phyloP scores from a whole-genome alignment of 1,140 invertebrate genomes.

The Platyura marginata region DNA sequence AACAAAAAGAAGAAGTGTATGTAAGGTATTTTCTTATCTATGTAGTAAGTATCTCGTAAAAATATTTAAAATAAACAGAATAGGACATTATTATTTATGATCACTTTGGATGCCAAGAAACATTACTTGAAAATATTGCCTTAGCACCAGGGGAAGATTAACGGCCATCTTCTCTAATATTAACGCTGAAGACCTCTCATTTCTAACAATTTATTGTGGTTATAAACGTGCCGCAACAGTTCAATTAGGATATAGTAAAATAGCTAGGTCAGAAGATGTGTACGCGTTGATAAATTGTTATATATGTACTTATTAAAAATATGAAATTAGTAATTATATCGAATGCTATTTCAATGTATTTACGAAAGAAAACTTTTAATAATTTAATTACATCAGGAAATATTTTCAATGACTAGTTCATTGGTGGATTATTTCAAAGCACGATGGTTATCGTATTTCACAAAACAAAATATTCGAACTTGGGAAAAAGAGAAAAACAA shows the following conservation, averaged over 20 bases:
- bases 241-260: background rate
- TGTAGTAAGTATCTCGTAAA: too few relatives aligned
- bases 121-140: background rate
- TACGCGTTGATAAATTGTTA: background rate
- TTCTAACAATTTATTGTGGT: background rate
- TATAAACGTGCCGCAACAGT: background rate
- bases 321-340: too few relatives aligned
- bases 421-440: slow-evolving; percentile 2
- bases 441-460: slow-evolving; percentile 8
- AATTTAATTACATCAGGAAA: too few relatives aligned
- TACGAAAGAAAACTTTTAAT: too few relatives aligned
- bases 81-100: too few relatives aligned
- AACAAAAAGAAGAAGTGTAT: too few relatives aligned
- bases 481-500: slow-evolving; percentile 11
- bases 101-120: background rate
- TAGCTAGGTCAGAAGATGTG: background rate
- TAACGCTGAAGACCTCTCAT: background rate
- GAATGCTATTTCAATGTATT: too few relatives aligned
- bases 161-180: background rate
- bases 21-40: too few relatives aligned
- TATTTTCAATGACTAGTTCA: slow-evolving; percentile 1
- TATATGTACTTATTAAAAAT: background rate
- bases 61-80: too few relatives aligned
- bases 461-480: slow-evolving; percentile 6
- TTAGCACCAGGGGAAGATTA: background rate